phyloP scores from a whole-genome alignment of 2,113 vertebrate genomes.

The Aplodontia rufa region DNA sequence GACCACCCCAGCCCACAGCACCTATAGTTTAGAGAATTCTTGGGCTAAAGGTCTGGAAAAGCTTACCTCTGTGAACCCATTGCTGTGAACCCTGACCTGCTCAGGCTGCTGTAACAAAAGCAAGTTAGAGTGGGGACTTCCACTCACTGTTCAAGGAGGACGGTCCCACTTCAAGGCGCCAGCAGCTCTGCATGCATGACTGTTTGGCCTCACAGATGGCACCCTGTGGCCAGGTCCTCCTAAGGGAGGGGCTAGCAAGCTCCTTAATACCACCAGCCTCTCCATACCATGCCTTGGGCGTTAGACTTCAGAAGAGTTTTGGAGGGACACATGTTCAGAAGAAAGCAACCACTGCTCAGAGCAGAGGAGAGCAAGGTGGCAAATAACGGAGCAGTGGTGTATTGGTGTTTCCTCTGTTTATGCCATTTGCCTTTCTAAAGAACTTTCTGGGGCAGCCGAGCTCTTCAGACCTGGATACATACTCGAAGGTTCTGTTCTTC shows the following conservation, averaged over 20 bases:
- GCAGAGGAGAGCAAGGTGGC: not conserved
- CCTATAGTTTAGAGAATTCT: not conserved
- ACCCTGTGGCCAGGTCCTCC: not conserved
- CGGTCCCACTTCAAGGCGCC: not conserved
- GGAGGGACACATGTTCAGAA: not conserved
- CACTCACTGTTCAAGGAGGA: not conserved
- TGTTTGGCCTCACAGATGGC: not conserved
- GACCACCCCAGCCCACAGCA: fast-evolving
- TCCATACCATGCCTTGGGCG: too few relatives aligned
- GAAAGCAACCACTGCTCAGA: not conserved
- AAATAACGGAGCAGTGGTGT: not conserved
- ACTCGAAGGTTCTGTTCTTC: not conserved
- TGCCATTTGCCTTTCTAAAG: not conserved
- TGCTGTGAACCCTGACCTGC: not conserved
- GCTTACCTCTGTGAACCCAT: not conserved
- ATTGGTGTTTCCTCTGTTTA: not conserved
- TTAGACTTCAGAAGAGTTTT: not conserved
- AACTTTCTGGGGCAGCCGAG: not conserved
- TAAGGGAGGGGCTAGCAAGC: too few relatives aligned
- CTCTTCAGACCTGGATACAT: not conserved
- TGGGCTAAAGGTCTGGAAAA: not conserved
- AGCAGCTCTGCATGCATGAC: fast-evolving
- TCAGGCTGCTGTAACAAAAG: not conserved
- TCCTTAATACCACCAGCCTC: too few relatives aligned
- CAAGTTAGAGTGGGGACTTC: not conserved